Percentiles rank a stretch among this genome's conserved stretches.
Conservation (phyloP, 1,140 invertebrate genomes). For the Hycleus phaleratus region DNA sequence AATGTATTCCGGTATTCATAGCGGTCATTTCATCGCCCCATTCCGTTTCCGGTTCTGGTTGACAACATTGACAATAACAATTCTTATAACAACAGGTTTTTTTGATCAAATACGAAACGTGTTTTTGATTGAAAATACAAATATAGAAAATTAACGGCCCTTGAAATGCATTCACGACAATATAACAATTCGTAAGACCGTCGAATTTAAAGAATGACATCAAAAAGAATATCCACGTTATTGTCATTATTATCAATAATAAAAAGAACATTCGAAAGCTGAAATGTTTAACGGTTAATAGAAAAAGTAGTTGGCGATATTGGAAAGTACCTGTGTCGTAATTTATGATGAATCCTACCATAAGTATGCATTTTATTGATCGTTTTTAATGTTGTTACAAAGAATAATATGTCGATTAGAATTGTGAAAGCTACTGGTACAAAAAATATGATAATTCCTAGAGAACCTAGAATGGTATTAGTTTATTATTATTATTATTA, state of each 20-base stretch:
- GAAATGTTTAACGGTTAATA: slow-evolving; percentile 23
- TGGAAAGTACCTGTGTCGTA: slow-evolving; percentile 60
- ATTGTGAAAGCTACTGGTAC: slow-evolving; percentile 70
- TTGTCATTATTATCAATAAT: slow-evolving; percentile 62
- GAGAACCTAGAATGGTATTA: slow-evolving; percentile 43
- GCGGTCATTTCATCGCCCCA: slow-evolving; percentile 83
- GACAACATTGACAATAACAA: slow-evolving; percentile 46
- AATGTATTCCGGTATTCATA: slow-evolving; percentile 65
- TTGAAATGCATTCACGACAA: slow-evolving; percentile 63
- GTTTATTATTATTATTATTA: too few species aligned
- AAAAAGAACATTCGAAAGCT: slow-evolving; percentile 73
- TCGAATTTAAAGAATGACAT: slow-evolving; percentile 64
- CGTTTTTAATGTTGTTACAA: slow-evolving; percentile 66
- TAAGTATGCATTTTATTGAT: slow-evolving; percentile 72
- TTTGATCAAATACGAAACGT: slow-evolving; percentile 65
- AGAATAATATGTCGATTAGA: slow-evolving; percentile 69
- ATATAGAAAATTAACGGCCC: slow-evolving; percentile 67
- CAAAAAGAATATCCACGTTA: slow-evolving; percentile 64
- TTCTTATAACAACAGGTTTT: slow-evolving; percentile 66
- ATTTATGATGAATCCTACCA: slow-evolving; percentile 75
- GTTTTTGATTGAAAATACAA: slow-evolving; percentile 64
- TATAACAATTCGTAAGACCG: slow-evolving; percentile 61
- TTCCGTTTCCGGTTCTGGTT: slow-evolving; percentile 54
- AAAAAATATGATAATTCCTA: slow-evolving; percentile 73
- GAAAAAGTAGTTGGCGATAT: slow-evolving; percentile 11